Percentiles rank a stretch among this genome's conserved stretches.
phyloP scores from a whole-genome alignment of 2,888 invertebrate species.

The Dusona sp. region DNA sequence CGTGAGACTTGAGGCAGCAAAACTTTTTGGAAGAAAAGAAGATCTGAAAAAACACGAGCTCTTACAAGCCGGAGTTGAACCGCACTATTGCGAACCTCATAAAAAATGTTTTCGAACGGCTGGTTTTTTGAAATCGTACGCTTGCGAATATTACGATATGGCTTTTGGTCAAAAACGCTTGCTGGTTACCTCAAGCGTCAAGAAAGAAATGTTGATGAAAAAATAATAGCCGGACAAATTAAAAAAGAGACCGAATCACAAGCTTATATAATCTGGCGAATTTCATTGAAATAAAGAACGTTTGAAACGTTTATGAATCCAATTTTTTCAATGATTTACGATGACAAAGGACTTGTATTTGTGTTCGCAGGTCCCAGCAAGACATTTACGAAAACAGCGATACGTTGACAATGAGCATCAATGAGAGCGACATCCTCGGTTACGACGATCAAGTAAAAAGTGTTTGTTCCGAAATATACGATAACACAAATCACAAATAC shows the following conservation, averaged over 20 bases:
- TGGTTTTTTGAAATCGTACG: slow-evolving; percentile 83
- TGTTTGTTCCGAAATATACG: slow-evolving; percentile 70
- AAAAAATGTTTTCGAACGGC: slow-evolving; percentile 85
- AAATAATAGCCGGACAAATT: background rate
- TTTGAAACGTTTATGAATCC: background rate
- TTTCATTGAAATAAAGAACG: background rate
- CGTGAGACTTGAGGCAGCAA: slow-evolving; percentile 85
- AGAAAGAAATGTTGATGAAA: slow-evolving; percentile 70
- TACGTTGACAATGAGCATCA: slow-evolving; percentile 52
- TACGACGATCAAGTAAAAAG: slow-evolving; percentile 64
- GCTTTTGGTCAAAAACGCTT: slow-evolving; percentile 85
- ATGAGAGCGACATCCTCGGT: slow-evolving; percentile 29
- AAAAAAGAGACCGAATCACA: background rate
- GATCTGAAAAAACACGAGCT: slow-evolving; percentile 85
- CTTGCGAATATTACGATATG: slow-evolving; percentile 84
- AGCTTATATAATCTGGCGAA: background rate
- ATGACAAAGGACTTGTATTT: slow-evolving; percentile 65
- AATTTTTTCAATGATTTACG: background rate
- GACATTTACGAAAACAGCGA: slow-evolving; percentile 35
- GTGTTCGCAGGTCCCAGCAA: slow-evolving; percentile 73
- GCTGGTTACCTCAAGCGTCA: slow-evolving; percentile 86
- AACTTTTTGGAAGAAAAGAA: slow-evolving; percentile 85
- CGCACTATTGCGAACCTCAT: slow-evolving; percentile 85
- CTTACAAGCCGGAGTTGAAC: slow-evolving; percentile 83
- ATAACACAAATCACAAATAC: slow-evolving; percentile 38